A percentile compares a stretch with the other conserved stretches of the same genome.
Evolutionary conservation across 92 coral and sea anemone species (phyloP).

Genomic region (Hydrozoanthus gracilis): DNA sequence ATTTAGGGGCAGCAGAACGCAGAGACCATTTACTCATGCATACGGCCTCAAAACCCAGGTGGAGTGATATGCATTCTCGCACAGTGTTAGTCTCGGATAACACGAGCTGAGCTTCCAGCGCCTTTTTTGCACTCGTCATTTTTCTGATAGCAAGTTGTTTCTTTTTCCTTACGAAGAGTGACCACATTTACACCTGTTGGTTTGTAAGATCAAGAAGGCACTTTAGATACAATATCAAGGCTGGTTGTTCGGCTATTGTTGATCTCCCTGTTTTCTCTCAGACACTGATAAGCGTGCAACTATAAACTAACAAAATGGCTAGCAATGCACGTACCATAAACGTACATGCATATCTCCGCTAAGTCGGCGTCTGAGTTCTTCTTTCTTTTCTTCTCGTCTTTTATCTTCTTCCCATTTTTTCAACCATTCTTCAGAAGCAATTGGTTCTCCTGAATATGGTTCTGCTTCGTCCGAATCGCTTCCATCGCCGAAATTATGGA

Average conservation of each 20-base stretch:
- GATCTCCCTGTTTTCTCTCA: too few relatives aligned
- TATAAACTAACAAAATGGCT: neutral
- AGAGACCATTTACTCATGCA: conserved; percentile 43
- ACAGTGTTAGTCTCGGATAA: conserved; percentile 11
- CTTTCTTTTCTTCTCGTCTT: neutral
- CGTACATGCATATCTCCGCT: neutral
- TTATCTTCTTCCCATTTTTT: neutral
- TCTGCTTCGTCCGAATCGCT: too few relatives aligned
- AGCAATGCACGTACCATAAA: neutral
- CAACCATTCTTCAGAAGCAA: too few relatives aligned
- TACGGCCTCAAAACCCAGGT: conserved; percentile 36
- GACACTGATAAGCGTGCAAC: neutral
- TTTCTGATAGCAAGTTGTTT: neutral
- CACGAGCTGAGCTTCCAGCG: conserved; percentile 19
- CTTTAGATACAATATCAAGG: neutral
- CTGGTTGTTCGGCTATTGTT: too few relatives aligned
- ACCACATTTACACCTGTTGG: conserved; percentile 16
- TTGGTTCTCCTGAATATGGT: too few relatives aligned
- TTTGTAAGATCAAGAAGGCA: too few relatives aligned
- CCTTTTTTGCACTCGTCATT: conserved; percentile 33
- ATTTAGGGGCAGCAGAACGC: conserved; percentile 41
- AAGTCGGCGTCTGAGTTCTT: neutral
- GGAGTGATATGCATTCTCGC: conserved; percentile 31
- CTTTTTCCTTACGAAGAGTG: conserved; percentile 4
- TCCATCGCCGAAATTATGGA: too few relatives aligned